phyloP scores from a whole-genome alignment of 2,888 invertebrate genomes.

The Drosophila percnosoma region DNA sequence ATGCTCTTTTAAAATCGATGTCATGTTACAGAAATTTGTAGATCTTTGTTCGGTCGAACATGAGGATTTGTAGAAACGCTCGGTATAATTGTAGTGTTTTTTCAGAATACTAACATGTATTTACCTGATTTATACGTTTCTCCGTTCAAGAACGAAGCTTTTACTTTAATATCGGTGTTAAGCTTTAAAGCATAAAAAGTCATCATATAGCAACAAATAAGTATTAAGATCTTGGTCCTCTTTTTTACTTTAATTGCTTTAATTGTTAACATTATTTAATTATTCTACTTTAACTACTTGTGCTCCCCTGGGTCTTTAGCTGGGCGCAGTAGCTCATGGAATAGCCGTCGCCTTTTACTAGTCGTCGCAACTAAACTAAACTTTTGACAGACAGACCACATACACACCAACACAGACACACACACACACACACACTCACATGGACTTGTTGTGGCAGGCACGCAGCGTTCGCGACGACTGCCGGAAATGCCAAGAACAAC shows the following conservation, averaged over 20 bases:
- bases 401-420: conserved; percentile 6
- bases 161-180: too few relatives aligned
- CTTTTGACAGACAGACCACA: conserved; percentile 46
- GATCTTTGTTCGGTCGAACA: background rate
- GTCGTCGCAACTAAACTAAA: conserved; percentile 35
- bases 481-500: conserved; percentile 78
- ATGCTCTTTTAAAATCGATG: background rate
- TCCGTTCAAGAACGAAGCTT: background rate
- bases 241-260: background rate
- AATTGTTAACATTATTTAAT: background rate
- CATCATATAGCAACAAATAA: background rate
- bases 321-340: background rate
- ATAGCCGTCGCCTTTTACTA: conserved; percentile 13
- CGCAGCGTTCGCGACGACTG: conserved; percentile 65
- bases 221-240: background rate
- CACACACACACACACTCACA: conserved; percentile 12
- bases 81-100: background rate
- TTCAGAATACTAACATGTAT: background rate
- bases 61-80: background rate
- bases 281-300: background rate
- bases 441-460: conserved; percentile 61
- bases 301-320: conserved; percentile 23
- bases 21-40: background rate
- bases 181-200: background rate
- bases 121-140: background rate